These are phyloP conservation scores for Chironomus striatipennis DNA, from an alignment of 1,140 invertebrate genomes.

Conservation along the genomic window DNA sequence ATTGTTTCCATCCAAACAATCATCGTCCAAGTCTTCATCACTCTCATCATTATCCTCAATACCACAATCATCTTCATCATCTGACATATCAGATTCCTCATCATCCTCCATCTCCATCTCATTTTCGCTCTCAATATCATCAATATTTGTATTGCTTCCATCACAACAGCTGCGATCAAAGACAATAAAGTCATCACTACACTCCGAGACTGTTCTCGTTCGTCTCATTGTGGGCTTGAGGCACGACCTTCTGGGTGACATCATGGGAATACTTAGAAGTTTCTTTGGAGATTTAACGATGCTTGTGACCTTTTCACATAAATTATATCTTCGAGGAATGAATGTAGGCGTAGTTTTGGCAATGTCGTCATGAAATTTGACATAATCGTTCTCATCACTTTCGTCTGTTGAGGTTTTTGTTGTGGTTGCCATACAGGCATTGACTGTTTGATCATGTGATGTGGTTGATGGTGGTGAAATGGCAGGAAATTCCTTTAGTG, in stretches of 20 bases:
- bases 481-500: not conserved
- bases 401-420: not conserved
- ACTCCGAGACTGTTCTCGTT: slow-evolving; percentile 29
- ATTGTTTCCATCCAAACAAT: not conserved
- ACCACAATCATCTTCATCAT: slow-evolving; percentile 28
- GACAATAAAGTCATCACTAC: slow-evolving; percentile 36
- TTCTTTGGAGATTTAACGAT: not conserved
- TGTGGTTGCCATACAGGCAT: not conserved
- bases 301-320: not conserved
- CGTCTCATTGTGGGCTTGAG: not conserved
- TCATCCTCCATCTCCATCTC: slow-evolving; percentile 24
- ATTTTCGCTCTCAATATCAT: slow-evolving; percentile 23
- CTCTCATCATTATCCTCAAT: not conserved
- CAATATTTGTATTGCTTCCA: not conserved
- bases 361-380: not conserved
- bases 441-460: not conserved
- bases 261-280: not conserved
- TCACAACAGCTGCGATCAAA: slow-evolving; percentile 20
- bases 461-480: not conserved
- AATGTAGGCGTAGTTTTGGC: not conserved
- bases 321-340: not conserved
- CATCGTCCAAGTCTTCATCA: not conserved
- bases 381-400: not conserved
- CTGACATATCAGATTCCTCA: not conserved
- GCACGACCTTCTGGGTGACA: not conserved